Conservation (phyloP, 1,140 invertebrate genomes). For the Rhopalosiphum maidis region DNA sequence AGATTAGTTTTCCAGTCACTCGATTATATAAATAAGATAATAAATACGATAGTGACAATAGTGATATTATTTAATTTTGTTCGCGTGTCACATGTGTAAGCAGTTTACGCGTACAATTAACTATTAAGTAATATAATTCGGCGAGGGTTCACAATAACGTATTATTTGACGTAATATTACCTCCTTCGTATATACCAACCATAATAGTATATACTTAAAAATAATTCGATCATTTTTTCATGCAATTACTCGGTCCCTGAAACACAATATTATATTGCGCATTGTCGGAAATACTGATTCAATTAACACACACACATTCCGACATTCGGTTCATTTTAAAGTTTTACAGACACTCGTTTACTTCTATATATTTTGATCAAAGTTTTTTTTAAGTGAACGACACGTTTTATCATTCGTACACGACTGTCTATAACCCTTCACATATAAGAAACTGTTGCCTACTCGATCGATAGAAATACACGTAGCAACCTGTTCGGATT, state of each 20-base stretch:
- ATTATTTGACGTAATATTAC: neutral
- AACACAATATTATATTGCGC: neutral
- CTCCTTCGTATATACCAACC: neutral
- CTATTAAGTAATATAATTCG: neutral
- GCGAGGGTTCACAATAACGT: neutral
- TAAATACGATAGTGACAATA: neutral
- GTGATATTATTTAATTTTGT: neutral
- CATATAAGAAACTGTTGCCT: neutral
- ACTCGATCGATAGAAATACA: neutral
- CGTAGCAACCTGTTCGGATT: neutral
- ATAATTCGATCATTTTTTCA: neutral
- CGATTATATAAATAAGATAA: neutral
- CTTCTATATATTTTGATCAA: neutral
- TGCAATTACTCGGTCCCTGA: neutral
- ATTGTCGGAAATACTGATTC: neutral
- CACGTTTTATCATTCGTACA: neutral
- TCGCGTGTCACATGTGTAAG: neutral
- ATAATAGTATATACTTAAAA: neutral
- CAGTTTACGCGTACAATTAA: neutral
- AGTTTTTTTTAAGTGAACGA: neutral
- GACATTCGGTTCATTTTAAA: neutral
- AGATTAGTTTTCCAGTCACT: neutral
- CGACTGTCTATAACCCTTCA: neutral
- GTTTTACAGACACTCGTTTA: neutral
- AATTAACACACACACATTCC: neutral